A percentile compares a stretch with the other conserved stretches of the same genome.
These are phyloP conservation scores for Trematomus bernacchii DNA, from an alignment of 2,797 vertebrate species.

Conservation along the genomic window DNA sequence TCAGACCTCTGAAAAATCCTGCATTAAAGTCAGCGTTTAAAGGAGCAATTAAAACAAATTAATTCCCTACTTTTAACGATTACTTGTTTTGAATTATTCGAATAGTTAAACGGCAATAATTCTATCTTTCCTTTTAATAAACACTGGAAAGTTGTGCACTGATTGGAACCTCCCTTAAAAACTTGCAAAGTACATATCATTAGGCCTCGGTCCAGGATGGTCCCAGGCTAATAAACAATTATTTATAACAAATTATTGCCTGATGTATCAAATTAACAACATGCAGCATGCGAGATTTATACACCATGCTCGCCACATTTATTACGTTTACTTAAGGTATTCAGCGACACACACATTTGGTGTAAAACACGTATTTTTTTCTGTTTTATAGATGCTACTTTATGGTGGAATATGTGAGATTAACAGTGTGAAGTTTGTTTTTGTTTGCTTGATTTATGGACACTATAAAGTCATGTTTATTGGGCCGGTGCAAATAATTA, in stretches of 20 bases:
- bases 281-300: conserved; percentile 97
- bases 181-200: conserved; percentile 84
- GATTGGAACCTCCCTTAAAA: conserved; percentile 77
- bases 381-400: conserved; percentile 93
- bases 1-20: conserved; percentile 9
- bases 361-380: conserved; percentile 91
- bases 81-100: conserved; percentile 43
- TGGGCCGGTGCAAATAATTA: conserved; percentile 98
- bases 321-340: conserved; percentile 99
- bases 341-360: conserved; percentile 94
- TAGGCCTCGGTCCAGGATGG: conserved; percentile 91
- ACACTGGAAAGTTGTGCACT: conserved; percentile 74
- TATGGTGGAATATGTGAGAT: conserved; percentile 97
- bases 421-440: conserved; percentile 96
- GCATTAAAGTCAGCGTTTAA: conserved; percentile 14
- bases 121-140: conserved; percentile 63
- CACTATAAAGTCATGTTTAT: conserved; percentile 97
- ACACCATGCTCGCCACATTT: conserved; percentile 92
- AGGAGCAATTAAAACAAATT: conserved; percentile 21
- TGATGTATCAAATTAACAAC: conserved; percentile 99
- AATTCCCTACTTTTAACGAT: conserved; percentile 50
- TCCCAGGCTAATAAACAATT: conserved; percentile 97
- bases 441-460: conserved; percentile 95
- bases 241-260: conserved; percentile 99
- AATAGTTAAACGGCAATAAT: conserved; percentile 52